These are phyloP conservation scores for Drosophila littoralis DNA, from an alignment of 1,140 invertebrate genomes.

Conservation along the genomic window DNA sequence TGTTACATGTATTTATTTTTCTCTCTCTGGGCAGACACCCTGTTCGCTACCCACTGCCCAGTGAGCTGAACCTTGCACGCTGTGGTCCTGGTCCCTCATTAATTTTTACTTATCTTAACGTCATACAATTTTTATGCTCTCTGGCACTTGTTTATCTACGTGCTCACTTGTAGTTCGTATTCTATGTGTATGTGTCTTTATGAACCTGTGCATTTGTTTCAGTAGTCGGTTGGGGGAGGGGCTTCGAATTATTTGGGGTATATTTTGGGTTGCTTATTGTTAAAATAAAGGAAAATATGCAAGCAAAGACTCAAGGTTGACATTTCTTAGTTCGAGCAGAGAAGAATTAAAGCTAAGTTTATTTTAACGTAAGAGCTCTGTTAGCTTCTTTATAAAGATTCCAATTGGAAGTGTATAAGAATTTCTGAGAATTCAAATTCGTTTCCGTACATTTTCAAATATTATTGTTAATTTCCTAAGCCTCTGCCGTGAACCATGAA, in stretches of 20 bases:
- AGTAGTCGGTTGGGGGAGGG: background rate
- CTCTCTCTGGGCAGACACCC: slow-evolving; percentile 10
- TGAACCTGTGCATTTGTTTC: slow-evolving; percentile 1
- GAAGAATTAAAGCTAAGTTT: no score
- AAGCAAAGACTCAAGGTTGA: no score
- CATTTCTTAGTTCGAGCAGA: no score
- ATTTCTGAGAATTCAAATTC: background rate
- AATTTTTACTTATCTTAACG: slow-evolving; percentile 73
- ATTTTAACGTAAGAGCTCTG: no score
- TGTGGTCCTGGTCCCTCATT: slow-evolving; percentile 53
- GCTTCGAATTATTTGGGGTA: no score
- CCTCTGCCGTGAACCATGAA: background rate
- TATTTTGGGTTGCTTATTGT: background rate
- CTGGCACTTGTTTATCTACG: slow-evolving; percentile 61
- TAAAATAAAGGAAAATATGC: background rate
- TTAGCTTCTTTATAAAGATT: background rate
- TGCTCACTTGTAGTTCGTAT: slow-evolving; percentile 52
- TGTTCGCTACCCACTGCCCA: slow-evolving; percentile 39
- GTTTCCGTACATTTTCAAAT: background rate
- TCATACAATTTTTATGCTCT: slow-evolving; percentile 53
- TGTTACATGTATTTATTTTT: background rate
- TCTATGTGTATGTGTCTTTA: slow-evolving; percentile 18
- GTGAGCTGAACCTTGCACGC: slow-evolving; percentile 38
- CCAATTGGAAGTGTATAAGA: background rate
- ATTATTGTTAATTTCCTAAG: background rate